These are phyloP conservation scores for Sesia apiformis DNA, from an alignment of 2,888 invertebrate species.

Conservation along the genomic window DNA sequence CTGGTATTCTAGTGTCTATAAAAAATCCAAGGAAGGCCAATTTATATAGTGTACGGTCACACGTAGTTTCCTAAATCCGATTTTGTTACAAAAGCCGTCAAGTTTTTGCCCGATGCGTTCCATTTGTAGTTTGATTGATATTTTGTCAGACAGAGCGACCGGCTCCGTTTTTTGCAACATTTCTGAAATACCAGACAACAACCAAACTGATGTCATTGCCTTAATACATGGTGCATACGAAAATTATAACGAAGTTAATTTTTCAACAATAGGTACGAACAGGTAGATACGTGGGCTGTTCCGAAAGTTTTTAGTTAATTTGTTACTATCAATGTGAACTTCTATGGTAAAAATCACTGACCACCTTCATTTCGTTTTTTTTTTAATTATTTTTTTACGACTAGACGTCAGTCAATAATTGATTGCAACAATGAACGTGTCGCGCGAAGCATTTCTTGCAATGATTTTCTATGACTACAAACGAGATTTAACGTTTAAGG, in stretches of 20 bases:
- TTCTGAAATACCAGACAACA: constrained; percentile 11
- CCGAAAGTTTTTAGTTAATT: too few species aligned
- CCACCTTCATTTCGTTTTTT: too few species aligned
- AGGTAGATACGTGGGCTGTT: too few species aligned
- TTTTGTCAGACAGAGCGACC: constrained; percentile 4
- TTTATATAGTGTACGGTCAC: not conserved
- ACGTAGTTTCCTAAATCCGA: not conserved
- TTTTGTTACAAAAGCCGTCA: constrained; percentile 5
- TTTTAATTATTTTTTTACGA: too few species aligned
- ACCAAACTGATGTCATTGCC: not conserved
- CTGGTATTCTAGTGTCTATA: not conserved
- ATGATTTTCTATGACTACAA: too few species aligned
- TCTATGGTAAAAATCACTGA: too few species aligned
- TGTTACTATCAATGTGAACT: too few species aligned
- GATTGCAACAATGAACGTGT: too few species aligned
- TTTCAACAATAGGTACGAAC: not conserved
- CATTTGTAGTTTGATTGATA: constrained; percentile 18
- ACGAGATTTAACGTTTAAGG: too few species aligned
- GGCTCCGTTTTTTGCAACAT: constrained; percentile 11
- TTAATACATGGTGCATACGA: not conserved
- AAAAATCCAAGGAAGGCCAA: not conserved
- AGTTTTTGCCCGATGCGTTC: constrained; percentile 11
- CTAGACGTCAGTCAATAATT: too few species aligned
- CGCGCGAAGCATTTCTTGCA: too few species aligned
- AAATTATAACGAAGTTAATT: not conserved